Evolutionary conservation across 2,797 vertebrate genomes (phyloP), one percentile per base, ranked within the genome.

Genomic region (Enoplosus armatus): DNA sequence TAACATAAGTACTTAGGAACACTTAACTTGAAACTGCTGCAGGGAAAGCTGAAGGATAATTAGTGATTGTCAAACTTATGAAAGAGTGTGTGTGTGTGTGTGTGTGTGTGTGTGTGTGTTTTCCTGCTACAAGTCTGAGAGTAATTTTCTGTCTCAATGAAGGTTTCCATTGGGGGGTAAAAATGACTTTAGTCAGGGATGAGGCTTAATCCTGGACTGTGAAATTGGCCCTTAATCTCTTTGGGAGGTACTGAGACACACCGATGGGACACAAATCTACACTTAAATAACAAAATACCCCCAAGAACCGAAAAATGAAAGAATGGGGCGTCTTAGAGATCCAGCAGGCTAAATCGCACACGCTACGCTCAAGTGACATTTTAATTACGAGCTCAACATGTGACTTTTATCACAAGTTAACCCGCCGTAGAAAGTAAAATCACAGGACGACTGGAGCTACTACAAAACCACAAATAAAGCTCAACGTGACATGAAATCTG

Each of bases 161-260:
- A 83, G 74, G 56, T 79, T 88, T 83, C 74, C 48, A 71, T 75
- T 1, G 70, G 74, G 22, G 47, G 68, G 20, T 12, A 41, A 67
- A 84, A 86, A 80, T 61, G 66, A 80, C 77, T 87, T 83, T 70
- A 88, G 86, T 85, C 74, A 70, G 76, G 77, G 85, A 78, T 85
- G 75, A 82, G 73, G 82, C 41, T 74, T 89, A 88, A 89, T 89
- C 87, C 89, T 15, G 8, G 39, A 22, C 84, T 89, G 86, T 87
- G 66, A 89, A 89, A 90, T 84, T 89, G 85, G 76, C 62, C 76
- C 29, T 54, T 81, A 77, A 81, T 85, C 83, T 86, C 80, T 83
- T 27, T 75, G 77, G 82, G 86, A 84, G 85, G 89, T 65, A 66
- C 62, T 33, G 68, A 72, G 72, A 69, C 69, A 60, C 33, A 55